Percentiles rank a stretch among this genome's conserved stretches.
Conservation (phyloP, 2,113 vertebrate species). For the Sander lucioperca region DNA sequence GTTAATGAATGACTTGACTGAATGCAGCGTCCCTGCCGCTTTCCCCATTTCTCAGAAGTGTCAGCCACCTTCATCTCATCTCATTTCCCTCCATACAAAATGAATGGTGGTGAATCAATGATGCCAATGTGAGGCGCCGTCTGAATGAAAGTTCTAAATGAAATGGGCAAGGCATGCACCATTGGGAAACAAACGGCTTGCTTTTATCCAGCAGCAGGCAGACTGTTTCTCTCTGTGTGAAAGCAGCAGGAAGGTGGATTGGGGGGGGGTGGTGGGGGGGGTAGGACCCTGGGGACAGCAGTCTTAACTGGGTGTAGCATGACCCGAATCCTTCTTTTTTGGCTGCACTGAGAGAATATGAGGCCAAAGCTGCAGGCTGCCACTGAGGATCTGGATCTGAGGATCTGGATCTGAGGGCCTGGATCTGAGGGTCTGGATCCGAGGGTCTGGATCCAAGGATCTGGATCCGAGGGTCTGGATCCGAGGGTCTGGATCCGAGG, state of each 20-base stretch:
- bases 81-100: slow-evolving; percentile 58
- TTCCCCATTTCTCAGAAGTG: slow-evolving; percentile 50
- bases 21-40: slow-evolving; percentile 5
- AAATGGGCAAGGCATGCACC: slow-evolving; percentile 72
- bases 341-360: slow-evolving; percentile 10
- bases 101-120: slow-evolving; percentile 76
- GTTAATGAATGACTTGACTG: slow-evolving; percentile 41
- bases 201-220: slow-evolving; percentile 74
- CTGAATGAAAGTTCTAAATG: slow-evolving; percentile 79
- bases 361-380: slow-evolving; percentile 25
- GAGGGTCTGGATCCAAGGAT: no score
- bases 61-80: slow-evolving; percentile 35
- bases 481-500: no score
- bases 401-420: no score
- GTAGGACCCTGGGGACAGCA: no score
- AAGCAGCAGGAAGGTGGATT: no score
- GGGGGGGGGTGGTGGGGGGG: no score
- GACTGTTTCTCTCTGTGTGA: not conserved
- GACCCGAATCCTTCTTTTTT: not conserved
- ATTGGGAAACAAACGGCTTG: slow-evolving; percentile 81
- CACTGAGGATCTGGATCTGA: not conserved
- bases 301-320: slow-evolving; percentile 30
- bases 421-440: no score
- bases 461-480: no score
- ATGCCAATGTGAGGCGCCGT: slow-evolving; percentile 57